Evolutionary conservation across 2,113 vertebrate genomes (phyloP).

Genomic region (Oceanites oceanicus): DNA sequence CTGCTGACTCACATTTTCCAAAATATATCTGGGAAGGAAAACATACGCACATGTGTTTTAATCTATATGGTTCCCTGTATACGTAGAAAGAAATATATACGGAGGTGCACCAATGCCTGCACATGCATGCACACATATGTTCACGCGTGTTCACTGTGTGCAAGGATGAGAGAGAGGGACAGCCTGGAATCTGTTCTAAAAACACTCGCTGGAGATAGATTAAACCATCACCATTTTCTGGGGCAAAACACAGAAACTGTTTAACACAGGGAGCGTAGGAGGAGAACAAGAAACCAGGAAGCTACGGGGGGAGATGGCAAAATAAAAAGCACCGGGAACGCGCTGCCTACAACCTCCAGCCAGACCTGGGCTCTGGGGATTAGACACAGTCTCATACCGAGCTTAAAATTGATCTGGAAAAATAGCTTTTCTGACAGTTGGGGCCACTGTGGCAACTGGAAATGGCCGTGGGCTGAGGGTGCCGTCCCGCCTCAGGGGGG

Average conservation of each 20-base stretch:
- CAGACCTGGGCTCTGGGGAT: neutral
- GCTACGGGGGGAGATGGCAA: neutral
- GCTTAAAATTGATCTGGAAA: neutral
- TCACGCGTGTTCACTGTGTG: neutral
- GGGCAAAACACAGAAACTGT: neutral
- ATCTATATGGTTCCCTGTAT: neutral
- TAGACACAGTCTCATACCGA: neutral
- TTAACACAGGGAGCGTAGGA: neutral
- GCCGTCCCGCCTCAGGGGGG: fast-evolving
- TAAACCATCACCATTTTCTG: neutral
- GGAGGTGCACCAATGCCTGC: neutral
- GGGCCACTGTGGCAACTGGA: neutral
- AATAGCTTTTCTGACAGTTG: neutral
- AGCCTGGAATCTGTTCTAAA: neutral
- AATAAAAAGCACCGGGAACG: fast-evolving
- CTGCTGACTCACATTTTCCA: slow-evolving; percentile 65
- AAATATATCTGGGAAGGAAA: slow-evolving; percentile 28
- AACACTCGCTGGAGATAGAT: neutral
- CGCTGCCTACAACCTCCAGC: neutral
- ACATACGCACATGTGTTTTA: neutral
- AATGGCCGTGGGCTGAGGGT: neutral
- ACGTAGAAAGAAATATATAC: fast-evolving
- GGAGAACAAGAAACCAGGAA: neutral
- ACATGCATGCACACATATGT: fast-evolving
- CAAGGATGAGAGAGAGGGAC: neutral